Evolutionary conservation across 2,888 invertebrate genomes (phyloP).

Genomic region (Crepidodera aurea): DNA sequence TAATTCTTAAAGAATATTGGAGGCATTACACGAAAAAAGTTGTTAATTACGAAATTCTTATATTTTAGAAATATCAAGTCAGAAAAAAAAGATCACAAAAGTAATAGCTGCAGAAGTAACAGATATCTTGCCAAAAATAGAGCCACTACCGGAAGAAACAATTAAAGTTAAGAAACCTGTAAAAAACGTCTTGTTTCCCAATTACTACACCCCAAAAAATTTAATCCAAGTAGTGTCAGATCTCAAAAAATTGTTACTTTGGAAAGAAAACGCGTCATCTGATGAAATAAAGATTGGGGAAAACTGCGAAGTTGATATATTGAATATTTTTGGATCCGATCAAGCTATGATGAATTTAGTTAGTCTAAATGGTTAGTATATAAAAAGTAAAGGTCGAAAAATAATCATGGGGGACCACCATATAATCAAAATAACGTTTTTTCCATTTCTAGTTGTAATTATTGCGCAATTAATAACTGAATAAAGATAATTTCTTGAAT

Average conservation of each 20-base stretch:
- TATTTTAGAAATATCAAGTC: slow-evolving; percentile 38
- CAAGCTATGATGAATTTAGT: slow-evolving; percentile 47
- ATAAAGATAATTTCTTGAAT: too few species aligned
- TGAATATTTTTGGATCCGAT: slow-evolving; percentile 50
- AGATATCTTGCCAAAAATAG: slow-evolving; percentile 20
- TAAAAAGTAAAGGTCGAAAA: too few species aligned
- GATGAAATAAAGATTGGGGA: slow-evolving; percentile 10
- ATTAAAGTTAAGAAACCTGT: slow-evolving; percentile 31
- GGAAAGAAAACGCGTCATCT: slow-evolving; percentile 35
- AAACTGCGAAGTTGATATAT: slow-evolving; percentile 37
- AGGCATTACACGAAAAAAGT: too few species aligned
- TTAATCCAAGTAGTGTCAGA: slow-evolving; percentile 29
- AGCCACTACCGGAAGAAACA: slow-evolving; percentile 26
- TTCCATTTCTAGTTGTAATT: too few species aligned
- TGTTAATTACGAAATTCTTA: too few species aligned
- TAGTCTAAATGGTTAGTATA: slow-evolving; percentile 52
- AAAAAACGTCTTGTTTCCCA: slow-evolving; percentile 41
- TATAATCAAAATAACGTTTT: too few species aligned
- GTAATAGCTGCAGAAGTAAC: slow-evolving; percentile 10
- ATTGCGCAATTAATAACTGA: too few species aligned
- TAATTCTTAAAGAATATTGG: too few species aligned
- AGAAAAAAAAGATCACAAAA: slow-evolving; percentile 34
- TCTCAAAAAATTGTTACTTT: slow-evolving; percentile 41
- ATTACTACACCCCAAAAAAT: slow-evolving; percentile 37
- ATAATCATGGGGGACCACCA: too few species aligned